Conservation (phyloP, 2,113 vertebrate species). For the Anser brachyrhynchus region DNA sequence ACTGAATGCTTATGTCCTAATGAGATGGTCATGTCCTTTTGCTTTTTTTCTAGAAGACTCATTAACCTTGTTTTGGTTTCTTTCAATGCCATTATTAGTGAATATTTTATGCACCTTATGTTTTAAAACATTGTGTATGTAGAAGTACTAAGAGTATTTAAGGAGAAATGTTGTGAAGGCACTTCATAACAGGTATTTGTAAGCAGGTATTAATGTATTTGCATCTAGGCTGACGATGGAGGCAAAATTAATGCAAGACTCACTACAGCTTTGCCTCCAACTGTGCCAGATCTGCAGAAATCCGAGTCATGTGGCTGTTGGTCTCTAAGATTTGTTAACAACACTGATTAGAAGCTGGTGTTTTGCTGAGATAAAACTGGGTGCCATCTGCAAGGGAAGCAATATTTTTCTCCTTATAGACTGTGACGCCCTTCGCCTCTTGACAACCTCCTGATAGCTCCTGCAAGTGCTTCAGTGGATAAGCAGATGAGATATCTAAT, state of each 20-base stretch:
- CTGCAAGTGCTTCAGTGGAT: conserved; percentile 44
- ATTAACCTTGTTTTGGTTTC: neutral
- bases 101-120: neutral
- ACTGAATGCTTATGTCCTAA: neutral
- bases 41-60: neutral
- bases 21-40: fast-evolving
- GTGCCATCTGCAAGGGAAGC: conserved; percentile 65
- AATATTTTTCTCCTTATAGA: conserved; percentile 38
- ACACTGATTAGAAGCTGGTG: conserved; percentile 46
- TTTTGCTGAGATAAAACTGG: conserved; percentile 71
- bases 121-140: neutral
- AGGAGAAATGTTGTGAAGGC: neutral
- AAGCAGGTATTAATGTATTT: neutral
- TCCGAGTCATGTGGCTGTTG: neutral
- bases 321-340: conserved; percentile 36
- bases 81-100: neutral
- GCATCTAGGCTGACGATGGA: neutral
- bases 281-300: conserved; percentile 55
- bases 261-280: neutral
- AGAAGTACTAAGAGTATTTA: neutral
- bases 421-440: conserved; percentile 8
- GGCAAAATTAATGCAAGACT: conserved; percentile 47
- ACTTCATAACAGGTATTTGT: neutral
- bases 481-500: conserved; percentile 33
- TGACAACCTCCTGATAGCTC: conserved; percentile 52